Conservation (phyloP, 2,113 vertebrate species). For the Paraplagusia blochii region DNA sequence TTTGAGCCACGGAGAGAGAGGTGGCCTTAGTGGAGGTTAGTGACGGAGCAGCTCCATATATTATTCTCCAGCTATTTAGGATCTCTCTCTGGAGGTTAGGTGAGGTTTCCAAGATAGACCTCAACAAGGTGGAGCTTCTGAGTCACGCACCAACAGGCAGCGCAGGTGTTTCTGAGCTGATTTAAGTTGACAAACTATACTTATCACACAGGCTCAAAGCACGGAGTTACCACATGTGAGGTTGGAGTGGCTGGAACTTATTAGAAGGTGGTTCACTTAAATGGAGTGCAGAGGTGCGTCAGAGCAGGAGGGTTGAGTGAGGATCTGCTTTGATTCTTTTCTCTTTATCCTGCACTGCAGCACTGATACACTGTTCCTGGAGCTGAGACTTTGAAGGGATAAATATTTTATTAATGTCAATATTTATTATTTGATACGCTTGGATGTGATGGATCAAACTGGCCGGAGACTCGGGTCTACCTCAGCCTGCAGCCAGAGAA, state of each 20-base stretch:
- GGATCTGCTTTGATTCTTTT: constrained; percentile 63
- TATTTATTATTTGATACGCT: constrained; percentile 48
- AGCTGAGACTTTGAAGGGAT: constrained; percentile 38
- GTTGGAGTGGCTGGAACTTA: constrained; percentile 50
- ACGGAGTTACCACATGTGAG: constrained; percentile 48
- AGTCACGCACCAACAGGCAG: constrained; percentile 21
- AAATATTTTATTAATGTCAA: constrained; percentile 57
- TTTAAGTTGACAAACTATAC: constrained; percentile 38
- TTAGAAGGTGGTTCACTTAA: constrained; percentile 47
- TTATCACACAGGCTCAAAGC: constrained; percentile 37
- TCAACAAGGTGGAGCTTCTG: constrained; percentile 14
- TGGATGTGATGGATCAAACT: constrained; percentile 45
- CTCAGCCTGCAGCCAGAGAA: background rate
- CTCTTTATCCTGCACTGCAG: constrained; percentile 24
- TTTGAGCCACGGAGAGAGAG: constrained; percentile 13
- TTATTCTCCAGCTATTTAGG: background rate
- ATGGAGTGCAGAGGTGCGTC: constrained; percentile 47
- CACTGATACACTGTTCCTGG: constrained; percentile 30
- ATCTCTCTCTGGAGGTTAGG: constrained; percentile 17
- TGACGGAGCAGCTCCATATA: constrained; percentile 6
- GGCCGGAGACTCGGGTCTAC: constrained; percentile 8
- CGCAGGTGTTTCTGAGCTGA: constrained; percentile 7
- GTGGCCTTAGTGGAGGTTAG: background rate
- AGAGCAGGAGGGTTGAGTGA: constrained; percentile 17
- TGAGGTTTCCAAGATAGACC: constrained; percentile 27